phyloP scores from a whole-genome alignment of 2,888 invertebrate species.

The Catocala nupta region DNA sequence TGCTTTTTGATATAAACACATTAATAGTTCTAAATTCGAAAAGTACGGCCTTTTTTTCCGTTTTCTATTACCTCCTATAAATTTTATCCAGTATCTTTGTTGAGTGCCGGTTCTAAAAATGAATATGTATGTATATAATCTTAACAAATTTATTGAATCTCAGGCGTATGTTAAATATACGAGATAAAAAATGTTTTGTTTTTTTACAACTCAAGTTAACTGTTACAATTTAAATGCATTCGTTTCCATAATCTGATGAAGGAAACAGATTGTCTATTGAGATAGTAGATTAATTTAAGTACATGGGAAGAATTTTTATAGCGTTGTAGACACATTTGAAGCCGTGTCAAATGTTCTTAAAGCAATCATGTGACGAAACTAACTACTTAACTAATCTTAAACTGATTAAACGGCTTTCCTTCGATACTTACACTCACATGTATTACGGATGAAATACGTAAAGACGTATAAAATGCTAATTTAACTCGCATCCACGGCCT shows the following conservation, averaged over 20 bases:
- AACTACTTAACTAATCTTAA: constrained; percentile 51
- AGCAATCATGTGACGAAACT: constrained; percentile 50
- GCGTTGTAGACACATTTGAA: constrained; percentile 42
- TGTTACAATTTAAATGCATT: constrained; percentile 52
- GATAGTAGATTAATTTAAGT: constrained; percentile 52
- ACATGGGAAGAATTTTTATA: constrained; percentile 52
- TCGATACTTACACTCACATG: constrained; percentile 46
- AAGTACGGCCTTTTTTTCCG: too few species aligned
- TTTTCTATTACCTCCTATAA: too few species aligned
- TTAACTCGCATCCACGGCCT: constrained; percentile 53
- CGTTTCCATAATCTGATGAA: constrained; percentile 43
- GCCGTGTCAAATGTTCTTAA: constrained; percentile 51
- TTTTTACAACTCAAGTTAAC: constrained; percentile 31
- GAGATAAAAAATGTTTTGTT: constrained; percentile 25
- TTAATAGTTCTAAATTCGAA: not conserved
- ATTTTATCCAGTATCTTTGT: too few species aligned
- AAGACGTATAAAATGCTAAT: constrained; percentile 64
- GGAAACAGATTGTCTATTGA: constrained; percentile 41
- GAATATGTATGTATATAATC: not conserved
- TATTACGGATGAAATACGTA: constrained; percentile 51
- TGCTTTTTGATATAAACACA: too few species aligned
- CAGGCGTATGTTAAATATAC: constrained; percentile 4
- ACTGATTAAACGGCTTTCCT: constrained; percentile 54
- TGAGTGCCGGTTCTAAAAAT: not conserved
- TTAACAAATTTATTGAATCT: constrained; percentile 8